Evolutionary conservation across 2,797 vertebrate species (phyloP).

Genomic region (Parauchenoglanis punctatus): DNA sequence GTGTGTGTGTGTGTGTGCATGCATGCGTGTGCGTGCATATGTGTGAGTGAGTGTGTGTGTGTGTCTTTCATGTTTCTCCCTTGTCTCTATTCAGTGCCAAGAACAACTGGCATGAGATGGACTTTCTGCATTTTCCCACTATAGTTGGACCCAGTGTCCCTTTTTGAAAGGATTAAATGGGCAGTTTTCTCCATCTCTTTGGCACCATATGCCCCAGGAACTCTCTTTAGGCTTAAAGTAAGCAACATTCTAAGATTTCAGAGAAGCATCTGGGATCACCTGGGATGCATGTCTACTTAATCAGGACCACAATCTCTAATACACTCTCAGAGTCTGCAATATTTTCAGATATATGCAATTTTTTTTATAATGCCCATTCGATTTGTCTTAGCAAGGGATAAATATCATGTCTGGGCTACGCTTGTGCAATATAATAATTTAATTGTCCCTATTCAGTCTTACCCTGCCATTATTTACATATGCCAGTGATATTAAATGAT

Average conservation of each 20-base stretch:
- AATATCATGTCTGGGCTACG: neutral
- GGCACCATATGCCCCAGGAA: constrained; percentile 67
- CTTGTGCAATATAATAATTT: neutral
- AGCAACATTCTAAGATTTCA: constrained; percentile 53
- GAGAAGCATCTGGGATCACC: constrained; percentile 51
- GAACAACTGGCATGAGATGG: constrained; percentile 64
- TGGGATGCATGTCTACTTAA: constrained; percentile 41
- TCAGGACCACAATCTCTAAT: constrained; percentile 36
- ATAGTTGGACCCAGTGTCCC: constrained; percentile 57
- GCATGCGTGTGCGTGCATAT: constrained; percentile 32
- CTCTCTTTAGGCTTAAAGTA: constrained; percentile 60
- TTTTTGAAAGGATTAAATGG: constrained; percentile 66
- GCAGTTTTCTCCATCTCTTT: constrained; percentile 67
- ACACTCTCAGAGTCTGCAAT: neutral
- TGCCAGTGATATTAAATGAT: too few relatives aligned
- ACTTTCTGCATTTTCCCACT: constrained; percentile 65
- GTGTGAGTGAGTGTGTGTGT: constrained; percentile 38
- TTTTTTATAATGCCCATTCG: constrained; percentile 12
- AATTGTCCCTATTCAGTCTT: neutral
- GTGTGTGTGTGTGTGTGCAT: constrained; percentile 38
- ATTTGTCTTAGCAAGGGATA: neutral
- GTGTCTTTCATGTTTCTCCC: constrained; percentile 37
- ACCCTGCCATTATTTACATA: too few relatives aligned
- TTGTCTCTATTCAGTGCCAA: constrained; percentile 56
- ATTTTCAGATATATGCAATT: neutral